These are phyloP conservation scores for Bombus cullumanus DNA, from an alignment of 1,140 invertebrate genomes.

Conservation along the genomic window DNA sequence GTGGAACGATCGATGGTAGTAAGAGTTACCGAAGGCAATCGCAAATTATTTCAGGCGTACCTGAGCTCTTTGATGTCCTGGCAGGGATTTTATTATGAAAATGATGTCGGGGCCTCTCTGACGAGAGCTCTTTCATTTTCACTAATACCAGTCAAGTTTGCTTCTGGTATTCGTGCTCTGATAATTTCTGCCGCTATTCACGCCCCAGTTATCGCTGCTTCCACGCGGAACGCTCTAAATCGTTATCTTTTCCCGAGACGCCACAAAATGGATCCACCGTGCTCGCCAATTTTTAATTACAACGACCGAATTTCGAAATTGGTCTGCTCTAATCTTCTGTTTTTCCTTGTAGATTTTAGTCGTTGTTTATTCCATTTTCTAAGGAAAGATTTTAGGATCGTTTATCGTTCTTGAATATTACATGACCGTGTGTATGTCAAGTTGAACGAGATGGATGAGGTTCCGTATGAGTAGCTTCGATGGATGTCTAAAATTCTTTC, in stretches of 20 bases:
- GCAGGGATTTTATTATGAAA: constrained; percentile 26
- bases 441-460: no score
- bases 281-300: constrained; percentile 32
- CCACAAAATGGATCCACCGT: constrained; percentile 6
- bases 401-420: not conserved
- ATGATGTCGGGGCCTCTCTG: not conserved
- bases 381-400: not conserved
- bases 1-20: not conserved
- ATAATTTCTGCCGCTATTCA: constrained; percentile 33
- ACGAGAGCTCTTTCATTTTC: constrained; percentile 26
- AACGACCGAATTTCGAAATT: not conserved
- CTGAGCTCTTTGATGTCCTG: constrained; percentile 5
- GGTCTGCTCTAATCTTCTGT: not conserved
- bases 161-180: constrained; percentile 40
- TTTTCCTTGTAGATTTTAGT: not conserved
- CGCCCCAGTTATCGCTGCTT: constrained; percentile 31
- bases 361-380: not conserved
- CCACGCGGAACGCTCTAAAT: not conserved
- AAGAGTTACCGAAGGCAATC: not conserved
- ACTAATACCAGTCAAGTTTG: constrained; percentile 27
- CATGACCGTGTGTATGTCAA: no score
- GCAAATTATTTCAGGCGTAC: not conserved
- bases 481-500: no score
- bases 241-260: constrained; percentile 29
- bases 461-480: no score